Conservation (phyloP, 2,888 invertebrate species). For the Muschampia staudingeri region DNA sequence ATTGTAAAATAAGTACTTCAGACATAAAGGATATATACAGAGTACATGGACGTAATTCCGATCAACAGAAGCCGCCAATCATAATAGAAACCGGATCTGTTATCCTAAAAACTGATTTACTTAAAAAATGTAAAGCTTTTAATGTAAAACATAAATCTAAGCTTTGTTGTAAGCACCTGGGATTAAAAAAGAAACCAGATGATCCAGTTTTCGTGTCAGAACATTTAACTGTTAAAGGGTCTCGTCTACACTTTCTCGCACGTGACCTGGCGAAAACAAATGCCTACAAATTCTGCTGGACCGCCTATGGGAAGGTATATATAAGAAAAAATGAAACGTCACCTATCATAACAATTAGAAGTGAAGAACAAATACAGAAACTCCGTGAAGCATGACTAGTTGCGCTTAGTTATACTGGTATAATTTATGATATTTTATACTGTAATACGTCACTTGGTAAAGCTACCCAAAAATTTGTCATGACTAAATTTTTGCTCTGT, state of each 20-base stretch:
- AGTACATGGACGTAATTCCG: too few relatives aligned
- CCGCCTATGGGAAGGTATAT: constrained; percentile 42
- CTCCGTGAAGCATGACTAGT: too few relatives aligned
- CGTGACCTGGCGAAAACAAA: constrained; percentile 15
- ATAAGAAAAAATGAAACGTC: constrained; percentile 35
- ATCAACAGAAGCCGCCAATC: too few relatives aligned
- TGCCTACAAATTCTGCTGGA: constrained; percentile 61
- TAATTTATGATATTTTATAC: too few relatives aligned
- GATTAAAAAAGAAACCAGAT: constrained; percentile 25
- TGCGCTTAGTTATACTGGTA: neutral
- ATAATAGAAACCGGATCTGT: too few relatives aligned
- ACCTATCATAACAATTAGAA: constrained; percentile 27
- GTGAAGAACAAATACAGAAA: neutral
- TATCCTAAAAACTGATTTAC: too few relatives aligned
- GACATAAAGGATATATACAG: too few relatives aligned
- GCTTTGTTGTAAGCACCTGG: too few relatives aligned
- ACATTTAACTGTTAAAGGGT: neutral
- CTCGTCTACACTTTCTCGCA: neutral
- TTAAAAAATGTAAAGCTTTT: constrained; percentile 36
- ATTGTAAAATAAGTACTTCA: too few relatives aligned
- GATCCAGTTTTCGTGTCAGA: constrained; percentile 23
- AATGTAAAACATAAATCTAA: constrained; percentile 50
- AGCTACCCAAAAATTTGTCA: too few relatives aligned
- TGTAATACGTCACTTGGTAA: too few relatives aligned
- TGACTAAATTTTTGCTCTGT: too few relatives aligned